These are phyloP conservation scores for Ctenicera cuprea DNA, from an alignment of 2,888 invertebrate species.

Conservation along the genomic window DNA sequence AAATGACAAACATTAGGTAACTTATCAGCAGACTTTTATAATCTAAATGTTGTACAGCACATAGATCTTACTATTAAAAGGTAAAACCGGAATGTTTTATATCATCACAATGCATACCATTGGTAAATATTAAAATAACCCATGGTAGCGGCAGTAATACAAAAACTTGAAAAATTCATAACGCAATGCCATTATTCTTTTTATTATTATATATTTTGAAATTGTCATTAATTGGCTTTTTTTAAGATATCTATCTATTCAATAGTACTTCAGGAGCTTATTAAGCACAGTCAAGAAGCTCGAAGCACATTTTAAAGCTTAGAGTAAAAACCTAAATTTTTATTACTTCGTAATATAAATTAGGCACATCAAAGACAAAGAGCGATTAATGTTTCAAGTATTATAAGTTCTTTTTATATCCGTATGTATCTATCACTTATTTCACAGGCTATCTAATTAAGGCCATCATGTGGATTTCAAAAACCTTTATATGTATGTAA, in stretches of 20 bases:
- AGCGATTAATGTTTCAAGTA: not conserved
- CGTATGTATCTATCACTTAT: not conserved
- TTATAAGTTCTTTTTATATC: not conserved
- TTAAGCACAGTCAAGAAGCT: conserved; percentile 35
- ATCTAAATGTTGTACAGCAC: conserved; percentile 25
- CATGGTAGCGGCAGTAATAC: not conserved
- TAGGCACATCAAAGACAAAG: conserved; percentile 32
- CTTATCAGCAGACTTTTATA: conserved; percentile 28
- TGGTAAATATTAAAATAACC: conserved; percentile 10
- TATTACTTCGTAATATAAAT: conserved; percentile 40
- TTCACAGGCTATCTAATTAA: not conserved
- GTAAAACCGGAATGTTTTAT: conserved; percentile 31
- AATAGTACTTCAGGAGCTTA: conserved; percentile 25
- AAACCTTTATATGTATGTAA: not conserved
- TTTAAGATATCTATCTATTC: not conserved
- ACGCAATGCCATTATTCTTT: not conserved
- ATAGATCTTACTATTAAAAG: not conserved
- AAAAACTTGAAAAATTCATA: not conserved
- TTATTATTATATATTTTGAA: not conserved
- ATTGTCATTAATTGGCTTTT: not conserved
- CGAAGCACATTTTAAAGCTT: conserved; percentile 12
- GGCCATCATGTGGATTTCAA: not conserved
- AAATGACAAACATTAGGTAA: conserved; percentile 36
- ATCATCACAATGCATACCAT: conserved; percentile 12
- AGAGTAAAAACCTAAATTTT: conserved; percentile 23